phyloP scores from a whole-genome alignment of 2,888 invertebrate species.

The Ceratothoa steindachneri region DNA sequence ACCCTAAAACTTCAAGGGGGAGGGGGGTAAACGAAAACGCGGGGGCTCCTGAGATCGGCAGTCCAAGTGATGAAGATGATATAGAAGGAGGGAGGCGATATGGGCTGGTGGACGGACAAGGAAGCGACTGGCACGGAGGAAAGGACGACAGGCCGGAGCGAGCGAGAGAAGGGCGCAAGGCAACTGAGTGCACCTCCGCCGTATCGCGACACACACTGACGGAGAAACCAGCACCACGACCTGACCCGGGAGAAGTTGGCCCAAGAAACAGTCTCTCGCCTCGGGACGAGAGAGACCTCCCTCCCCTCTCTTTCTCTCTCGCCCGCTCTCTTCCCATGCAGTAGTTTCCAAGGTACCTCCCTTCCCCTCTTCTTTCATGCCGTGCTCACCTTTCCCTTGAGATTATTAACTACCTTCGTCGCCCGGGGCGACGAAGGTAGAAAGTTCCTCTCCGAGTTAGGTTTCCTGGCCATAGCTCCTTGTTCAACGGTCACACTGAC shows the following conservation, averaged over 20 bases:
- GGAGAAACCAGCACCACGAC: no score
- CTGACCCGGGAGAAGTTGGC: no score
- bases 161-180: neutral
- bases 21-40: no score
- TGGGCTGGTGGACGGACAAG: neutral
- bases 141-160: neutral
- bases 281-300: neutral
- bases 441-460: no score
- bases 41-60: no score
- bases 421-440: neutral
- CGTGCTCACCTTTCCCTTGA: neutral
- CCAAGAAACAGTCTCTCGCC: neutral
- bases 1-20: no score
- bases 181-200: no score
- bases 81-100: neutral
- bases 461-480: no score
- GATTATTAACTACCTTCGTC: neutral
- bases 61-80: no score
- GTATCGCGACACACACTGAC: no score
- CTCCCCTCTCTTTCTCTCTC: neutral
- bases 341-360: no score
- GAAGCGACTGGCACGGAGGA: neutral
- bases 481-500: no score
- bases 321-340: neutral
- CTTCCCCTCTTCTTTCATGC: neutral